phyloP scores from a whole-genome alignment of 2,113 vertebrate species.

The Cebidichthys violaceus region DNA sequence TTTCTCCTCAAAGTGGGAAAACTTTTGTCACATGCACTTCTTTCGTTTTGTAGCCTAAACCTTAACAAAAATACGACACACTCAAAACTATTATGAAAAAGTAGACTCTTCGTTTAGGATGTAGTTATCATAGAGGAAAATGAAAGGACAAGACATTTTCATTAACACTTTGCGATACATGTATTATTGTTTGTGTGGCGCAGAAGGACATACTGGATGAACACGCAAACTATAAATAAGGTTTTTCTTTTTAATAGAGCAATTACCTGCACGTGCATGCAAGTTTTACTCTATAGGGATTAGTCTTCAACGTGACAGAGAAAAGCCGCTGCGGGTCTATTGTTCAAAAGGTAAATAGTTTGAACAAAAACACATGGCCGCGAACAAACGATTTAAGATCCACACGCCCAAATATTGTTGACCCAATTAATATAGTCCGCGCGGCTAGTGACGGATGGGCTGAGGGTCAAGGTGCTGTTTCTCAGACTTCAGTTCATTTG shows the following conservation, averaged over 20 bases:
- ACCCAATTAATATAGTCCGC: constrained; percentile 59
- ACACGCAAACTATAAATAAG: neutral
- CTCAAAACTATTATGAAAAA: neutral
- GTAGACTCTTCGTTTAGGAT: neutral
- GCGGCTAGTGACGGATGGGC: constrained; percentile 76
- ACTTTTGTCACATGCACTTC: constrained; percentile 69
- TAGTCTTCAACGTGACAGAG: neutral
- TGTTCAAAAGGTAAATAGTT: constrained; percentile 14
- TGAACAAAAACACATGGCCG: constrained; percentile 23
- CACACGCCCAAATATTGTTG: constrained; percentile 61
- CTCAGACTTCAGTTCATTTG: constrained; percentile 96
- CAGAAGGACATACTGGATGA: neutral
- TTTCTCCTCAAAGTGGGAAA: constrained; percentile 66
- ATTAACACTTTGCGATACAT: neutral
- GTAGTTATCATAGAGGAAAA: neutral
- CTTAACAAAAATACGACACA: neutral
- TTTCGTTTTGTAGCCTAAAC: neutral
- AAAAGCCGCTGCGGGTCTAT: neutral
- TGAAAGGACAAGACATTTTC: neutral
- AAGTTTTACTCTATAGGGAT: neutral
- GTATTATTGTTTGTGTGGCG: constrained; percentile 8
- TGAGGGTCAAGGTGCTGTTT: constrained; percentile 92
- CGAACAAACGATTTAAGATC: constrained; percentile 28
- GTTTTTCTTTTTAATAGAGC: neutral
- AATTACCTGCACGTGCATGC: neutral